A percentile compares a stretch with the other conserved stretches of the same genome.
Conservation (phyloP, 2,113 vertebrate genomes). For the Stercorarius parasiticus region DNA sequence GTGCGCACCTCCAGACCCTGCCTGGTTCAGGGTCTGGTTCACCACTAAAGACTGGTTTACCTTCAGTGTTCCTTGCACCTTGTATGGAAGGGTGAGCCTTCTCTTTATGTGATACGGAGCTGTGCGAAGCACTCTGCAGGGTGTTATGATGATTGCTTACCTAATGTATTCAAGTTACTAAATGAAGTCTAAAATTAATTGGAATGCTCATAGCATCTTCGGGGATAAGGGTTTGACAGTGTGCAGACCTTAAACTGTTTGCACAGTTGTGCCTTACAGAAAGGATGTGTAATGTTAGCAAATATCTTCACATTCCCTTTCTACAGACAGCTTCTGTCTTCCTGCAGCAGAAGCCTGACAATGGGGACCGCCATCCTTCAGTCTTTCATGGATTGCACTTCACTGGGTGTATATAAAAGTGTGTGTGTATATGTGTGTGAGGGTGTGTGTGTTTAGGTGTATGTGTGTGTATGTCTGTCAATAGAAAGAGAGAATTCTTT, state of each 20-base stretch:
- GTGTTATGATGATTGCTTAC: slow-evolving; percentile 16
- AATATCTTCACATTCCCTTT: not conserved
- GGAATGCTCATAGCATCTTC: slow-evolving; percentile 28
- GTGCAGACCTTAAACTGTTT: slow-evolving; percentile 50
- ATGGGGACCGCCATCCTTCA: not conserved
- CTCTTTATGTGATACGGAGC: not conserved
- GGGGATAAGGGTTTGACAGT: slow-evolving; percentile 32
- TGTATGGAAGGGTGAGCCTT: not conserved
- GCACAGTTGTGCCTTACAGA: slow-evolving; percentile 33
- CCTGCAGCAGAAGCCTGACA: not conserved
- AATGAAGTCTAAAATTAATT: slow-evolving; percentile 56
- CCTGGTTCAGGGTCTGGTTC: not conserved
- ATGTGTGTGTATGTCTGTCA: rapidly evolving
- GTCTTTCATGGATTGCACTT: not conserved
- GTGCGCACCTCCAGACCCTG: not conserved
- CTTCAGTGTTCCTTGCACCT: not conserved
- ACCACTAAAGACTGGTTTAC: not conserved
- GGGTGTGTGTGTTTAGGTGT: not conserved
- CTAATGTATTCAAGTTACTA: slow-evolving; percentile 35
- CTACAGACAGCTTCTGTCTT: not conserved
- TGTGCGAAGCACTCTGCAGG: not conserved
- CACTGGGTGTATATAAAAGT: not conserved
- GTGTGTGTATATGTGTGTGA: not conserved
- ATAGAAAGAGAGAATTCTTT: rapidly evolving
- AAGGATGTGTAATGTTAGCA: slow-evolving; percentile 17